Evolutionary conservation across 64 coral and sea anemone genomes (phyloP), one percentile per base, ranked within the genome.

Genomic region (Trachythela sp.): DNA sequence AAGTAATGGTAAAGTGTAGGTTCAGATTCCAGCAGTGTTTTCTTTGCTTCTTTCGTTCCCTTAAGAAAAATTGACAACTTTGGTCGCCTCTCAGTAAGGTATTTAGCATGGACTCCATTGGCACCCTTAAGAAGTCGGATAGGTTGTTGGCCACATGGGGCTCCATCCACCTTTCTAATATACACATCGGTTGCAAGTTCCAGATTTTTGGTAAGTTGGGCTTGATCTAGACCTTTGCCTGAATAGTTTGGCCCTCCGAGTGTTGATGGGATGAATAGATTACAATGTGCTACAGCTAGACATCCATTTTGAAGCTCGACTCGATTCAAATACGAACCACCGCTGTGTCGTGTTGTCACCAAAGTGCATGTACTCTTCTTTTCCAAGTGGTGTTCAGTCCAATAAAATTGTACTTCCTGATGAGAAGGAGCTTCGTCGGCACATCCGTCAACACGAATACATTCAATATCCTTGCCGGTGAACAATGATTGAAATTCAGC

Each of bases 371-470:
- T 18, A 13, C 52, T 89, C 27, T 33, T 83, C 67, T 93, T 89
- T 45, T 50, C 48, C n/a, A 89, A 33, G 71, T 93, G 87, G 31
- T 77, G 26, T 48, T 93, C 87, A 26, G 92, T 93, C 92, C 87
- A 93, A 36, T 85, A 89, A 67, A 93, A 93, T 51, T 93, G 92
- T 27, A 92, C 87, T 86, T 93, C 92, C 54, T 86, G 72, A 84
- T 89, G 86, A 0, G 88, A 90, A 26, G 91, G 77, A 54, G 72
- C 91, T 17, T 92, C 91, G 29, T 92, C 87, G 35, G 92, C 70
- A 71, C 92, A 89, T n/a, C 92, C 87, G 76, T 93, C 92, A 48
- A 93, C 92, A 30, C 83, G 29, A 18, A 93, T 88, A 85, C 48
- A 93, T 84, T 93, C 92, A 85, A 93, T 49, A 18, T 89, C 52